phyloP scores from a whole-genome alignment of 1,140 invertebrate genomes.

The Sycophaga agraensis region DNA sequence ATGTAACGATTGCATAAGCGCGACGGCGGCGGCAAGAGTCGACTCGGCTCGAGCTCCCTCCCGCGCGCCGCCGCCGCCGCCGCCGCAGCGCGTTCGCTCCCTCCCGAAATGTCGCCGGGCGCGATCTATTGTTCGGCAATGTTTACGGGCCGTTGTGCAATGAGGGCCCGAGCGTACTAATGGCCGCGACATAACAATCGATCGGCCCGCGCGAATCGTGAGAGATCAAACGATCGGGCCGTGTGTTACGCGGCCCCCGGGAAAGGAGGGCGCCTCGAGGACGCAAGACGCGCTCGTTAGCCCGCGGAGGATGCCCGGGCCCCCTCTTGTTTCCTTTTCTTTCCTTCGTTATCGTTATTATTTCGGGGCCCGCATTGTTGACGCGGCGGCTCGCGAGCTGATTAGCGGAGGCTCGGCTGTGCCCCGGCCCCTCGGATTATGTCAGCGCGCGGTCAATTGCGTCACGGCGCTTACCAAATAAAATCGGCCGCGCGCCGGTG shows the following conservation, averaged over 20 bases:
- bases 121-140: conserved; percentile 53
- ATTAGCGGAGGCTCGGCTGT: no score
- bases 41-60: conserved; percentile 23
- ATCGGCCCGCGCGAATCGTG: conserved; percentile 30
- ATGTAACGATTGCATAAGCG: conserved; percentile 55
- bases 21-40: conserved; percentile 29
- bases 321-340: no score
- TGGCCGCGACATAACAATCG: conserved; percentile 37
- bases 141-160: conserved; percentile 46
- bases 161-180: conserved; percentile 6
- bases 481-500: no score
- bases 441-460: no score
- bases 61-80: conserved; percentile 17
- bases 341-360: no score
- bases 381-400: no score
- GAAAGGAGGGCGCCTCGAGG: no score
- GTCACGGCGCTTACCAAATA: no score
- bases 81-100: not conserved
- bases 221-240: conserved; percentile 5
- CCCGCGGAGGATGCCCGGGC: no score
- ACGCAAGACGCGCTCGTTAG: no score
- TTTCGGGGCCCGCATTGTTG: no score
- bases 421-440: no score
- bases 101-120: not conserved
- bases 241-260: not conserved